These are phyloP conservation scores for Morus bassanus DNA, from an alignment of 2,797 vertebrate genomes.

Conservation along the genomic window DNA sequence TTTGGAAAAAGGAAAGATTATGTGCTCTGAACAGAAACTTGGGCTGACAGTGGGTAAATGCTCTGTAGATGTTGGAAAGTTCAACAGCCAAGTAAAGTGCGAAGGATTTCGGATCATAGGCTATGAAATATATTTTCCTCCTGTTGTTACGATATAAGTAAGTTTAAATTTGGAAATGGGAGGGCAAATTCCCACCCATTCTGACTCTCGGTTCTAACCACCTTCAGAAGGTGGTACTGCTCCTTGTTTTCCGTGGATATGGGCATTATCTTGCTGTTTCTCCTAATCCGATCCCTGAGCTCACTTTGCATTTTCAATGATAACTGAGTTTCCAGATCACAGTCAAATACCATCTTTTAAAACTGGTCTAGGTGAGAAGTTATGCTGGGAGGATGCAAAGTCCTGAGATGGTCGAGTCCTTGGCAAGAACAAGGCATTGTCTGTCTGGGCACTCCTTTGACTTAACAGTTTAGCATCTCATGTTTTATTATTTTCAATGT, in stretches of 20 bases:
- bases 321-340: neutral
- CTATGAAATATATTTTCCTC: neutral
- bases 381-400: neutral
- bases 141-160: neutral
- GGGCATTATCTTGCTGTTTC: neutral
- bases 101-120: neutral
- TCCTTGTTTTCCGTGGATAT: neutral
- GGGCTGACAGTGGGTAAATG: neutral
- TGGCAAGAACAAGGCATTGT: neutral
- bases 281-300: neutral
- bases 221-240: neutral
- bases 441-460: neutral
- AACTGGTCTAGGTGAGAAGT: neutral
- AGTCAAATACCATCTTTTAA: neutral
- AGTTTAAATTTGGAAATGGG: neutral
- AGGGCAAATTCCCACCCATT: neutral
- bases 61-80: neutral
- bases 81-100: neutral
- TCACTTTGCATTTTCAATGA: neutral
- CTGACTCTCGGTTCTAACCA: accelerated
- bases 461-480: neutral
- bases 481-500: neutral
- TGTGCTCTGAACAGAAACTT: conserved; percentile 21
- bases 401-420: neutral
- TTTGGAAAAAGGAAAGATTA: conserved; percentile 47